phyloP scores from a whole-genome alignment of 1,140 invertebrate species.

The Pristionchus pacificus region DNA sequence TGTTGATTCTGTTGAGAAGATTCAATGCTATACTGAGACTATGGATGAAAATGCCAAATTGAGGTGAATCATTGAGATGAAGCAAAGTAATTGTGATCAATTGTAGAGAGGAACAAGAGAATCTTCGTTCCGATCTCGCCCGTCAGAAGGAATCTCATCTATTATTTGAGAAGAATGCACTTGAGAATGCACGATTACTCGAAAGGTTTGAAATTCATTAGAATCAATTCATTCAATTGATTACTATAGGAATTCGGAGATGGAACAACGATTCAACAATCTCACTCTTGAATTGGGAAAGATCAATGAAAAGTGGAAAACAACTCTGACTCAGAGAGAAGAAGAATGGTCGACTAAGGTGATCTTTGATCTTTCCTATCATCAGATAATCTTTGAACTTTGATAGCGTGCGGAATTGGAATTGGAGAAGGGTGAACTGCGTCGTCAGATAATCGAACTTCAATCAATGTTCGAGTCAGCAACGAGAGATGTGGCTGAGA shows the following conservation, averaged over 20 bases:
- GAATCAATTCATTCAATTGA: neutral
- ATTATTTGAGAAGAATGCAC: neutral
- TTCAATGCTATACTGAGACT: slow-evolving; percentile 20
- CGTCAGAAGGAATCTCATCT: neutral
- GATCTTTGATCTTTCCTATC: neutral
- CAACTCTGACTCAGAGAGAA: slow-evolving; percentile 17
- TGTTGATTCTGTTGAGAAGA: slow-evolving; percentile 17
- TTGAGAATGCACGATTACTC: slow-evolving; percentile 17
- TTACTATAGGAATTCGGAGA: slow-evolving; percentile 17
- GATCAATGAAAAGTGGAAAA: slow-evolving; percentile 28
- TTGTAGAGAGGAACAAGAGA: slow-evolving; percentile 10
- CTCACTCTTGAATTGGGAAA: slow-evolving; percentile 16
- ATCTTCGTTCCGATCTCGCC: slow-evolving; percentile 7
- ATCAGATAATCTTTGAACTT: neutral
- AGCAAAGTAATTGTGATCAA: slow-evolving; percentile 8
- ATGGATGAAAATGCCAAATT: slow-evolving; percentile 15
- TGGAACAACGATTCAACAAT: slow-evolving; percentile 22
- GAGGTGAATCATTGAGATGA: slow-evolving; percentile 10
- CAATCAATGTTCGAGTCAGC: slow-evolving; percentile 28
- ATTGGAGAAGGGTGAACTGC: slow-evolving; percentile 18
- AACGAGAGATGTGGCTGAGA: slow-evolving; percentile 29
- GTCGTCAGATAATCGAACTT: slow-evolving; percentile 11
- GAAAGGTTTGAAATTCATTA: slow-evolving; percentile 12
- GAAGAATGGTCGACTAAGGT: slow-evolving; percentile 18
- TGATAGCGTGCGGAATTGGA: slow-evolving; percentile 17